phyloP scores from a whole-genome alignment of 2,797 vertebrate species.

The Balearica regulorum region DNA sequence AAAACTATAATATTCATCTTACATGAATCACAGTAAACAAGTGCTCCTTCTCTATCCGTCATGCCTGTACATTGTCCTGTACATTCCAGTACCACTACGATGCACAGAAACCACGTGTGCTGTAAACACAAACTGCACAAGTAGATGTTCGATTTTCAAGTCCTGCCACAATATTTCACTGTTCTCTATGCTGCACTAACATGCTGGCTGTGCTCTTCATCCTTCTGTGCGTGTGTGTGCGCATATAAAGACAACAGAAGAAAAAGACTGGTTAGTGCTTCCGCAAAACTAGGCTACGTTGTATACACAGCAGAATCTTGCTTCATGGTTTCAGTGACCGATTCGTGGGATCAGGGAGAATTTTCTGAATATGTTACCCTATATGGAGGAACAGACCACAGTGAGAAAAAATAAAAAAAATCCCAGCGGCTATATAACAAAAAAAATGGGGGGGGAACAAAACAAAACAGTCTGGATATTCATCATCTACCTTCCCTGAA shows the following conservation, averaged over 20 bases:
- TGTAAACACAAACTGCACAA: neutral
- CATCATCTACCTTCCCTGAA: neutral
- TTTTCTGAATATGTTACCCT: neutral
- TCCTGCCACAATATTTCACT: neutral
- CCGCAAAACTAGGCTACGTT: neutral
- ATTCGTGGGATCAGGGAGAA: neutral
- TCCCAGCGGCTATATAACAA: neutral
- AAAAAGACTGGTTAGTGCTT: neutral
- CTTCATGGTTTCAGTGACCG: neutral
- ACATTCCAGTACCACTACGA: neutral
- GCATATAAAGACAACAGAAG: fast-evolving
- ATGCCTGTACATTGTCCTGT: neutral
- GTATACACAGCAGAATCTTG: neutral
- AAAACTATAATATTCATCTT: neutral
- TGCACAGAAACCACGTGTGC: neutral
- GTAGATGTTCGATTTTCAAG: neutral
- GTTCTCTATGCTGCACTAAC: neutral
- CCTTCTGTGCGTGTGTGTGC: fast-evolving
- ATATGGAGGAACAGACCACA: neutral
- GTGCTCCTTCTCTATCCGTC: neutral
- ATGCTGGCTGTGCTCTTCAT: neutral
- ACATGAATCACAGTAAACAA: neutral
- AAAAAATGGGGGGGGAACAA: neutral
- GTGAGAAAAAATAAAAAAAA: neutral
- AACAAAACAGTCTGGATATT: neutral